Conservation (phyloP, 2,888 invertebrate species). For the Lobophora halterata region DNA sequence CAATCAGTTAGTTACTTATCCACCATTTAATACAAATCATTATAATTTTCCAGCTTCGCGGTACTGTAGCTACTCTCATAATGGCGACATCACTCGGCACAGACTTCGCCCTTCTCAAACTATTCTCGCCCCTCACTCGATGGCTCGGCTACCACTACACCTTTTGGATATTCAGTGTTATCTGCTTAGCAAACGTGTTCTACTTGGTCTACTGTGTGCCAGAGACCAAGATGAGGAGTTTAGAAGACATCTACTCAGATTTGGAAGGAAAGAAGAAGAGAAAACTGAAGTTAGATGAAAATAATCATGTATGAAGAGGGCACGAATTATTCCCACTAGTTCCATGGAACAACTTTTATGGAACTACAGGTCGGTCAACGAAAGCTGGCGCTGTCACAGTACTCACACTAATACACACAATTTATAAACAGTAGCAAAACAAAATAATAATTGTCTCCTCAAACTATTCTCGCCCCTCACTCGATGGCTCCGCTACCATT, state of each 20-base stretch:
- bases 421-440: too few relatives aligned
- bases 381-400: too few relatives aligned
- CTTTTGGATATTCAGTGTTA: constrained; percentile 90
- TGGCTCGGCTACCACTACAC: constrained; percentile 86
- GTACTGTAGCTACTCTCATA: constrained; percentile 69
- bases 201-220: constrained; percentile 94
- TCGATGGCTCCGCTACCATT: constrained; percentile 83
- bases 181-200: constrained; percentile 87
- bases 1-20: too few relatives aligned
- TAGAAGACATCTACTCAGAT: constrained; percentile 94
- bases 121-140: constrained; percentile 85
- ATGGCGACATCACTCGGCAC: constrained; percentile 87
- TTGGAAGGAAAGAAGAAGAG: constrained; percentile 80
- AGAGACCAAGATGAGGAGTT: constrained; percentile 93
- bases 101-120: constrained; percentile 91
- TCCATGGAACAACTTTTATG: too few relatives aligned
- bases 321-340: too few relatives aligned
- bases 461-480: constrained; percentile 88
- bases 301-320: constrained; percentile 50
- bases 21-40: too few relatives aligned
- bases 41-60: constrained; percentile 72
- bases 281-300: constrained; percentile 47
- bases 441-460: too few relatives aligned
- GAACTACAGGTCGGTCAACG: too few relatives aligned
- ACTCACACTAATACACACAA: too few relatives aligned